Conservation (phyloP, 2,888 invertebrate species). For the Glyphotaelius pellucidus region DNA sequence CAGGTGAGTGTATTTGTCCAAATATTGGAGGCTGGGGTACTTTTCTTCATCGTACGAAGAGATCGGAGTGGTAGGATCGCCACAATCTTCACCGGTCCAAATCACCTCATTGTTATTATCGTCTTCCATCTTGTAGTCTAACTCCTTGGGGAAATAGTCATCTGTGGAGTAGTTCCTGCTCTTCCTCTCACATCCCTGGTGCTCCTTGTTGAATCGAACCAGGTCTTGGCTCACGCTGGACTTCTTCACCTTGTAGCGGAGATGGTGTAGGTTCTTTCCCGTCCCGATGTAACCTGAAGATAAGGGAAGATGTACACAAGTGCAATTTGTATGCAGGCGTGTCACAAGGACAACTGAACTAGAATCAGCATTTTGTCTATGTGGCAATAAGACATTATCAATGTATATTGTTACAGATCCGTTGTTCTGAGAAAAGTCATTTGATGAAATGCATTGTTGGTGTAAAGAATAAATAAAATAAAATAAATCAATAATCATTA, state of each 20-base stretch:
- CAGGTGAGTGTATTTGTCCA: constrained; percentile 71
- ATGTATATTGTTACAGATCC: background rate
- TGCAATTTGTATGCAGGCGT: background rate
- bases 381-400: background rate
- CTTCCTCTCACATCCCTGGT: constrained; percentile 13
- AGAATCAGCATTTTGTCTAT: background rate
- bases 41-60: constrained; percentile 14
- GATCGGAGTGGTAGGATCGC: background rate
- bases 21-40: constrained; percentile 37
- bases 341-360: background rate
- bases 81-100: constrained; percentile 31
- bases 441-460: background rate
- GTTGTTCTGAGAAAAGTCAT: background rate
- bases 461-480: background rate
- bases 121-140: constrained; percentile 52
- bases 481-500: background rate
- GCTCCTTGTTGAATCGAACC: constrained; percentile 34
- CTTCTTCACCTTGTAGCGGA: constrained; percentile 53
- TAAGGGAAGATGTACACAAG: background rate
- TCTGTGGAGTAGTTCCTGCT: constrained; percentile 27
- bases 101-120: constrained; percentile 53
- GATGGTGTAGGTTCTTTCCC: constrained; percentile 50
- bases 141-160: constrained; percentile 18
- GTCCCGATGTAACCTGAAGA: constrained; percentile 46
- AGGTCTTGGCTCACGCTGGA: constrained; percentile 38